Percentiles rank a stretch among this genome's conserved stretches.
These are phyloP conservation scores for Cheirogaleus medius DNA, from an alignment of 2,113 vertebrate genomes.

Conservation along the genomic window DNA sequence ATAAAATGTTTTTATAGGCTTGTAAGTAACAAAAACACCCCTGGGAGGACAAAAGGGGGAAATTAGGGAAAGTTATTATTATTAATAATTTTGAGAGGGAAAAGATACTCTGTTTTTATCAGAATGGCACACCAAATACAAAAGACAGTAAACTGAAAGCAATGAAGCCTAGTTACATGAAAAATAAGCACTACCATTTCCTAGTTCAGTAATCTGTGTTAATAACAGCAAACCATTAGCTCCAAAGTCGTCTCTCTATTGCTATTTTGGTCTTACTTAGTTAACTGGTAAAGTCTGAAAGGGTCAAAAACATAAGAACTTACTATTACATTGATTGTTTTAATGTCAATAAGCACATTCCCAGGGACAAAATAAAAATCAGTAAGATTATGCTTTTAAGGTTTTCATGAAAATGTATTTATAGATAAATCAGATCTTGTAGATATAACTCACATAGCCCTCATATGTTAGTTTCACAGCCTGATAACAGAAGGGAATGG, in stretches of 20 bases:
- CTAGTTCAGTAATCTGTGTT: not conserved
- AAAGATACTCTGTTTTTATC: not conserved
- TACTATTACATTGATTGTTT: not conserved
- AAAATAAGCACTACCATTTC: constrained; percentile 12
- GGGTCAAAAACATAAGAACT: not conserved
- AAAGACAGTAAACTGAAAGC: constrained; percentile 24
- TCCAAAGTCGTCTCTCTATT: not conserved
- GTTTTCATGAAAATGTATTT: constrained; percentile 38
- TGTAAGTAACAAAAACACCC: constrained; percentile 9
- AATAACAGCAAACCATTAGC: not conserved
- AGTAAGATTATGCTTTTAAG: constrained; percentile 38
- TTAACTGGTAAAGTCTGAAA: not conserved
- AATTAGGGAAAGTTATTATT: constrained; percentile 28
- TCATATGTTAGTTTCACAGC: constrained; percentile 9
- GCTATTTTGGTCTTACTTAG: not conserved
- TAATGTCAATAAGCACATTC: not conserved
- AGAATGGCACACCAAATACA: not conserved
- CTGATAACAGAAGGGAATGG: constrained; percentile 17
- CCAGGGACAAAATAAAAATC: not conserved
- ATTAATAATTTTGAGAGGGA: not conserved
- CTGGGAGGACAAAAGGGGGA: not conserved
- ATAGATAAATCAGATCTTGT: constrained; percentile 9
- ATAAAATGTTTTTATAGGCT: not conserved
- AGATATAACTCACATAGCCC: not conserved
- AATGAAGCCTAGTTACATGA: not conserved